A percentile compares a stretch with the other conserved stretches of the same genome.
Evolutionary conservation across 2,797 vertebrate species (phyloP).

Genomic region (Phataginus tetradactyla): DNA sequence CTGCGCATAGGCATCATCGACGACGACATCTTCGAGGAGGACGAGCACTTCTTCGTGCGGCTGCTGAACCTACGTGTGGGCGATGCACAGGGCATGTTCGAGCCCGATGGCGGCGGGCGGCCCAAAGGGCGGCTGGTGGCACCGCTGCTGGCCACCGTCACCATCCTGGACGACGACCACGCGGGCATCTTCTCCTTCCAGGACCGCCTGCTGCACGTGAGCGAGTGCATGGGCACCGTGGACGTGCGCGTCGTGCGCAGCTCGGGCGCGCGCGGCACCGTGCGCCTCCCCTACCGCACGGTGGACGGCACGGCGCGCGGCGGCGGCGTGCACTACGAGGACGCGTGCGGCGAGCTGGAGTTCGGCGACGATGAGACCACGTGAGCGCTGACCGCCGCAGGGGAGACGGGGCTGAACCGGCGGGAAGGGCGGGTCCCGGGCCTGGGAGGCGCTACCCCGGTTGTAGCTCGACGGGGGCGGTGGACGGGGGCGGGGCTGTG

Average conservation of each 20-base stretch:
- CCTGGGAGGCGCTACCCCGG: background rate
- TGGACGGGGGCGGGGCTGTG: background rate
- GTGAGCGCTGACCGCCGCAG: conserved; percentile 85
- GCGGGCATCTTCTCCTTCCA: conserved; percentile 97
- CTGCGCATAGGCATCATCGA: conserved; percentile 96
- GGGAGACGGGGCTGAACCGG: background rate
- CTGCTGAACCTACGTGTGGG: conserved; percentile 94
- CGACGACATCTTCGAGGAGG: conserved; percentile 97
- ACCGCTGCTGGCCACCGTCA: conserved; percentile 93
- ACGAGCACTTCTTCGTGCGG: conserved; percentile 94
- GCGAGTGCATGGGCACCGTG: conserved; percentile 95
- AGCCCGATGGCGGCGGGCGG: conserved; percentile 88
- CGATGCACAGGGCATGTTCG: conserved; percentile 95
- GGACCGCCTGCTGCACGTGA: conserved; percentile 91
- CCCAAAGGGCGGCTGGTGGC: conserved; percentile 92
- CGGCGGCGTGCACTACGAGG: conserved; percentile 92
- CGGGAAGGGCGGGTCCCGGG: background rate
- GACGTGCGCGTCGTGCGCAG: conserved; percentile 94
- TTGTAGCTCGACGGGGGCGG: background rate
- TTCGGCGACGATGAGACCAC: conserved; percentile 96
- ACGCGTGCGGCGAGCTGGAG: conserved; percentile 92
- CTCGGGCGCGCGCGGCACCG: conserved; percentile 94
- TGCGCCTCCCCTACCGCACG: conserved; percentile 93
- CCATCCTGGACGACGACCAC: conserved; percentile 98
- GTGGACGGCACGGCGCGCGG: conserved; percentile 91